Evolutionary conservation across 2,888 invertebrate species (phyloP).

Genomic region (Philereme transversata): DNA sequence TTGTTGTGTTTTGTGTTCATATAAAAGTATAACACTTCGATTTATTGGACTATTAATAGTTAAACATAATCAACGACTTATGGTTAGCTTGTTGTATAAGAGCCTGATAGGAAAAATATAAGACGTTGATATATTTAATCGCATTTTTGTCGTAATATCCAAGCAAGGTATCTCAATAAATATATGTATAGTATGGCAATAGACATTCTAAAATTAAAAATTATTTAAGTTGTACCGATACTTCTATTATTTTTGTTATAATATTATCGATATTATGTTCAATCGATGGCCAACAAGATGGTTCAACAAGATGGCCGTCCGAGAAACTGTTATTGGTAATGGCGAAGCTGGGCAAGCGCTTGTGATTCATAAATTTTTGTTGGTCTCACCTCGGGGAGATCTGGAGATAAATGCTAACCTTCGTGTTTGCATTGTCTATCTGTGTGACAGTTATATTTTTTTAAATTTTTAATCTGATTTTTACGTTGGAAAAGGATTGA

Average conservation of each 20-base stretch:
- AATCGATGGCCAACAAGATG: no score
- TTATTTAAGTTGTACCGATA: not conserved
- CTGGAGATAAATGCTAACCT: constrained; percentile 32
- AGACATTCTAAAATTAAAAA: not conserved
- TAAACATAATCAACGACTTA: constrained; percentile 27
- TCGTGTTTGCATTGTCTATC: constrained; percentile 51
- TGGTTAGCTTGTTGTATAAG: constrained; percentile 21
- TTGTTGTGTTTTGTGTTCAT: constrained; percentile 27
- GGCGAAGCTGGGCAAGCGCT: constrained; percentile 41
- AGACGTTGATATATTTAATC: constrained; percentile 10
- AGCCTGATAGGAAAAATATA: constrained; percentile 14
- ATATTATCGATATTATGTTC: constrained; percentile 21
- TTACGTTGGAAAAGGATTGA: no score
- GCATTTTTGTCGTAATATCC: constrained; percentile 5
- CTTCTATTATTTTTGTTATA: not conserved
- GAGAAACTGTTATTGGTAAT: constrained; percentile 68
- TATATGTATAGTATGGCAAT: not conserved
- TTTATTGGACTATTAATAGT: constrained; percentile 32
- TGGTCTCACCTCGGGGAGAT: constrained; percentile 52
- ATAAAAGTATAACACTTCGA: constrained; percentile 33
- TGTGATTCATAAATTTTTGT: constrained; percentile 67
- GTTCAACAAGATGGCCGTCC: constrained; percentile 67
- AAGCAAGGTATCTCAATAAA: constrained; percentile 13
- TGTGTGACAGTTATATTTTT: constrained; percentile 44
- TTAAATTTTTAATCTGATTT: constrained; percentile 26